phyloP scores from a whole-genome alignment of 1,140 invertebrate genomes.

The Harlomillsia oculata region DNA sequence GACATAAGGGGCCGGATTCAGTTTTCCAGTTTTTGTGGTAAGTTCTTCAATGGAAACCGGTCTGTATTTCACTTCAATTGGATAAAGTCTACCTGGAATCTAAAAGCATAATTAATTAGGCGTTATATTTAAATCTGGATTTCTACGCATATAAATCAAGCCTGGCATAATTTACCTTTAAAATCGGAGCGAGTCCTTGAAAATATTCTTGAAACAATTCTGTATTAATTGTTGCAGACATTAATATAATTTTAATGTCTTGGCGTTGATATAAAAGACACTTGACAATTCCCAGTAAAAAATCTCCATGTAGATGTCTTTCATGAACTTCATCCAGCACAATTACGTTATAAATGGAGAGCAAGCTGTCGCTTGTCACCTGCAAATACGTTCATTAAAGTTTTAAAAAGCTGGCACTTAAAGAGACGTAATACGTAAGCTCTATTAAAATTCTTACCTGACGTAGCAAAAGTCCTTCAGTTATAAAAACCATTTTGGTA shows the following conservation, averaged over 20 bases:
- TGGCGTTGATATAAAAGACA: conserved; percentile 67
- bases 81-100: conserved; percentile 88
- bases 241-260: conserved; percentile 85
- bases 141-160: too few relatives aligned
- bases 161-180: too few relatives aligned
- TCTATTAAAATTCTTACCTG: conserved; percentile 61
- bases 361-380: conserved; percentile 45
- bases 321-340: conserved; percentile 95
- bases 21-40: conserved; percentile 55
- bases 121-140: not conserved
- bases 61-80: conserved; percentile 79
- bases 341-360: conserved; percentile 69
- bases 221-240: conserved; percentile 98
- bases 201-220: conserved; percentile 86
- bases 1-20: conserved; percentile 86
- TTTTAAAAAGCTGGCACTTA: too few relatives aligned
- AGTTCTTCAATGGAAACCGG: conserved; percentile 66
- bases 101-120: conserved; percentile 37
- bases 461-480: conserved; percentile 85
- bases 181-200: conserved; percentile 64
- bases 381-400: too few relatives aligned
- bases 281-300: conserved; percentile 83
- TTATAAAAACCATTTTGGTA: conserved; percentile 90
- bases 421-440: too few relatives aligned
- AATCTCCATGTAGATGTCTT: conserved; percentile 88